A percentile compares a stretch with the other conserved stretches of the same genome.
Conservation (phyloP, 2,888 invertebrate species). For the Agrotis exclamationis region DNA sequence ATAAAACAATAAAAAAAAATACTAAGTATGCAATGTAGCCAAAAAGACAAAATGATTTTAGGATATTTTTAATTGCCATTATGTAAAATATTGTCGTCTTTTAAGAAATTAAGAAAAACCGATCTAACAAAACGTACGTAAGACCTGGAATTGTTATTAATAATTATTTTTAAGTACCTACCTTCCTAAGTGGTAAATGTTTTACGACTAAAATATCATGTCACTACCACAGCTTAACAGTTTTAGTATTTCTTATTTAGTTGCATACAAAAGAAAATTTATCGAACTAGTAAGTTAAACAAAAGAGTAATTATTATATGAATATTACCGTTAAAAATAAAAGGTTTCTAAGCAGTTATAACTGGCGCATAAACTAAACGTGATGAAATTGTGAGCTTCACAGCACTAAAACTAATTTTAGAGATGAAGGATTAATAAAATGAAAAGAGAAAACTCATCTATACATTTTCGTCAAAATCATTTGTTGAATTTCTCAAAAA, state of each 20-base stretch:
- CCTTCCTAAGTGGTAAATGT: not conserved
- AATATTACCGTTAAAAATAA: not conserved
- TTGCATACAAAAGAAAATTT: slow-evolving; percentile 10
- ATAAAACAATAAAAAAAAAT: too few species aligned
- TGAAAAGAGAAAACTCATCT: not conserved
- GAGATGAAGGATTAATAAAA: not conserved
- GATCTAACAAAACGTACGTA: not conserved
- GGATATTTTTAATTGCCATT: too few species aligned
- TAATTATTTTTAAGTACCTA: not conserved
- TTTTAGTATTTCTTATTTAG: slow-evolving; percentile 16
- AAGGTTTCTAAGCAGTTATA: too few species aligned
- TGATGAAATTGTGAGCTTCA: not conserved
- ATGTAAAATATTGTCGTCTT: too few species aligned
- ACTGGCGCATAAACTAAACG: not conserved
- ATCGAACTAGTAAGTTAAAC: not conserved
- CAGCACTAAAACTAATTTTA: not conserved
- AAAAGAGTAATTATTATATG: slow-evolving; percentile 1
- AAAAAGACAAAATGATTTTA: too few species aligned
- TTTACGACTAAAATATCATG: not conserved
- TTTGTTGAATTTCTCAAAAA: not conserved
- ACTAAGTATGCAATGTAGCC: too few species aligned
- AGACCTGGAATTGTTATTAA: not conserved
- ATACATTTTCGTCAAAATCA: too few species aligned
- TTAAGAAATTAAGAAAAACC: too few species aligned
- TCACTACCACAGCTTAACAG: not conserved